Base-by-base conservation (phyloP, 2,888 invertebrate genomes). In the Hirtodrosophila histrioides region DNA sequence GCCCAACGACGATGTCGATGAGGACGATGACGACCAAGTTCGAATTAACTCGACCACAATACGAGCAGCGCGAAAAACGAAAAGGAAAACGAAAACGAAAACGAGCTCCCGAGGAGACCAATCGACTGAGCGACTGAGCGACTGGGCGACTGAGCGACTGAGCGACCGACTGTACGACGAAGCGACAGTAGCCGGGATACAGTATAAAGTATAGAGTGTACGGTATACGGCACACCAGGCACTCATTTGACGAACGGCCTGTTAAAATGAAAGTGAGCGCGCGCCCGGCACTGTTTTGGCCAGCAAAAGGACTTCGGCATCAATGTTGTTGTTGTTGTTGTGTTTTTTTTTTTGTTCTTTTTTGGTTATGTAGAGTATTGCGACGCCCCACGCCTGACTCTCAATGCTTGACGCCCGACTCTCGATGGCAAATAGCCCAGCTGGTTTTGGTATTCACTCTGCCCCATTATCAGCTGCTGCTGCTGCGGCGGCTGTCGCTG, bases 1-100 rank as follows among this genome's bases (percentile, higher is more conserved):
- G 54, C 65, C 66, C 66, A 65, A 55, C 75, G 74, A 27, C 62
- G 70, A 45, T 33, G 56, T 46, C 41, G 56, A 44, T 31, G 53
- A 48, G 43, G 54, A 56, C 55, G 73, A 72, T 43, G 70, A 70
- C 62, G 66, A 69, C 50, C 63, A 84, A 73, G 81, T 76, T 76
- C 85, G 78, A 87, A 87, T 83, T 83, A 86, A 81, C 81, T 81
- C 86, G 84, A 81, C 81, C 81, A 76, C 81, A 81, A 83, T 71
- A 75, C 80, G 80, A 79, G 65, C 67, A 48, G 49, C 64, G 48
- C 54, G 51, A 73, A 17, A 17, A 17, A 17, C 17, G 17, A 17
- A 17, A 17, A 17, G 1, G 17, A 17, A 17, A 17, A 17, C 17
- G 17, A 17, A 17, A 73, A 50, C 74, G 68, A 51, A 54, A 70